These are phyloP conservation scores for Dasypolia templi DNA, from an alignment of 2,888 invertebrate species.

Conservation along the genomic window DNA sequence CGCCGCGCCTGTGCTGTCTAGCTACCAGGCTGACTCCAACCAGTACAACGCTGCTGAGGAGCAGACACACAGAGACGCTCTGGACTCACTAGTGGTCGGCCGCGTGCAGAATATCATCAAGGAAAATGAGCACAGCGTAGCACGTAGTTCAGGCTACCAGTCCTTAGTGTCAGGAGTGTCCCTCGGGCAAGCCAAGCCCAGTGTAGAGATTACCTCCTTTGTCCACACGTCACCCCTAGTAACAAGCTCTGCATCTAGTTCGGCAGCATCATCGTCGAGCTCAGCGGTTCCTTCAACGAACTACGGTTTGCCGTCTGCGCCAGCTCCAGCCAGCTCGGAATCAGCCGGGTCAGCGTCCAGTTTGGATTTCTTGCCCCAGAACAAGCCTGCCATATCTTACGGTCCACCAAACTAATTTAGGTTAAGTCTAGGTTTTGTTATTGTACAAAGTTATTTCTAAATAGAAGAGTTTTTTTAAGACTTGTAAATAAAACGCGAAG, in stretches of 20 bases:
- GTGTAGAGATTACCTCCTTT: slow-evolving; percentile 86
- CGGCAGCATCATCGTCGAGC: slow-evolving; percentile 36
- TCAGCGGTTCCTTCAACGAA: slow-evolving; percentile 68
- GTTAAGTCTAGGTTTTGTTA: slow-evolving; percentile 47
- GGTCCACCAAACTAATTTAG: slow-evolving; percentile 80
- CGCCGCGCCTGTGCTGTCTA: slow-evolving; percentile 73
- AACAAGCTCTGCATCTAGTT: slow-evolving; percentile 55
- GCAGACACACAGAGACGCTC: slow-evolving; percentile 76
- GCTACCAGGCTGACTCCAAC: slow-evolving; percentile 84
- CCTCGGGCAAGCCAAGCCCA: slow-evolving; percentile 83
- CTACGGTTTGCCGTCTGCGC: slow-evolving; percentile 75
- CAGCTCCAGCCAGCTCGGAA: slow-evolving; percentile 40
- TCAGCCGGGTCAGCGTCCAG: slow-evolving; percentile 62
- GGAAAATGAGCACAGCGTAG: slow-evolving; percentile 84
- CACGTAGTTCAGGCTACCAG: slow-evolving; percentile 81
- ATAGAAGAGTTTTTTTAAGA: slow-evolving; percentile 64
- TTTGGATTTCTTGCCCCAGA: slow-evolving; percentile 81
- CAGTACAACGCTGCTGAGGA: slow-evolving; percentile 77
- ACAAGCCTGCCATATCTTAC: slow-evolving; percentile 79
- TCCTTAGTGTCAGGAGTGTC: slow-evolving; percentile 86
- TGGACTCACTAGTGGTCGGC: slow-evolving; percentile 82
- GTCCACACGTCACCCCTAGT: slow-evolving; percentile 80
- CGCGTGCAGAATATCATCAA: slow-evolving; percentile 84
- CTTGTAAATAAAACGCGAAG: slow-evolving; percentile 72
- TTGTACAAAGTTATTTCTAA: slow-evolving; percentile 67